phyloP scores from a whole-genome alignment of 2,888 invertebrate genomes.

The Sinotaia quadrata region DNA sequence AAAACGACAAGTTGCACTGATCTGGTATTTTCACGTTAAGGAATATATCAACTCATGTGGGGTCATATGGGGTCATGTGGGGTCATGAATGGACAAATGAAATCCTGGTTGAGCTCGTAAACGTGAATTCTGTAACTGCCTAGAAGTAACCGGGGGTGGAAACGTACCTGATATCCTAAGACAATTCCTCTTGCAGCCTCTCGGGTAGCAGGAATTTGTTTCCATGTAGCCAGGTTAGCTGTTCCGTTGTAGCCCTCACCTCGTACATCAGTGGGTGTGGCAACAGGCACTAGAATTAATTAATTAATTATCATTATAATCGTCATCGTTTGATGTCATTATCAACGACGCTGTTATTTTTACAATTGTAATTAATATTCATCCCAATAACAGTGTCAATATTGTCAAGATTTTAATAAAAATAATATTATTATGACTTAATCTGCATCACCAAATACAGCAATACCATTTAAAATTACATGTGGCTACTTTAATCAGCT shows the following conservation, averaged over 20 bases:
- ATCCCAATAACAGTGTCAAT: too few species aligned
- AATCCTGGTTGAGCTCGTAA: neutral
- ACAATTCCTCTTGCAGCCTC: conserved; percentile 89
- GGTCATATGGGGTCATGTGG: neutral
- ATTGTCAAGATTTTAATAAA: too few species aligned
- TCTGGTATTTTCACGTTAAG: neutral
- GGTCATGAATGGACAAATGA: neutral
- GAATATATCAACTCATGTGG: neutral
- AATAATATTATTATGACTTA: too few species aligned
- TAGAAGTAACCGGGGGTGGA: neutral
- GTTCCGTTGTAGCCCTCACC: conserved; percentile 91
- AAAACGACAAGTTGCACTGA: neutral
- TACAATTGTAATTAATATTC: too few species aligned
- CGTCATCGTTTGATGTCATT: too few species aligned
- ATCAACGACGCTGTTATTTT: too few species aligned
- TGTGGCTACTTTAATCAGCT: too few species aligned
- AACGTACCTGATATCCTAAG: conserved; percentile 87
- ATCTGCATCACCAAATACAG: too few species aligned
- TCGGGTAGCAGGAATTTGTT: conserved; percentile 86
- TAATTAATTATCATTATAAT: too few species aligned
- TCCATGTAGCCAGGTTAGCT: conserved; percentile 93
- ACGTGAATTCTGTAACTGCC: neutral
- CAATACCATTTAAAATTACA: too few species aligned
- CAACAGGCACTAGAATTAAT: conserved; percentile 36
- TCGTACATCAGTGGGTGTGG: conserved; percentile 85